Base-by-base conservation (phyloP, 1,140 invertebrate genomes). In the Drosophila sproati region DNA sequence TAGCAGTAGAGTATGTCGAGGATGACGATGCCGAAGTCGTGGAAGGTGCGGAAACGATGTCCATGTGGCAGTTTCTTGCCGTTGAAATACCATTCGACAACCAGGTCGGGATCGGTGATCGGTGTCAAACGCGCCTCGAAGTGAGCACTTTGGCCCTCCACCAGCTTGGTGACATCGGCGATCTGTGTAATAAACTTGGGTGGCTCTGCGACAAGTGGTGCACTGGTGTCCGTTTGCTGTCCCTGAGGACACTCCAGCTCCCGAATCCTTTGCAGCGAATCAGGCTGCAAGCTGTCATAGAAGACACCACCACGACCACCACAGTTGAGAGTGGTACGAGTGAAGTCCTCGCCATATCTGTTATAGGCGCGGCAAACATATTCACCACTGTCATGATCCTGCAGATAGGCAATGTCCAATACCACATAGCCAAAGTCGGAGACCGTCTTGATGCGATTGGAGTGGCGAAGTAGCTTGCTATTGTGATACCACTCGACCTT, bases 401-500 rank as follows among this genome's bases (percentile, higher is more conserved):
- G 97, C 12, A 98, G 96, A 73, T 98, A 98, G 43, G 98, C 96
- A 81, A 99, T 98, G 82, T 99, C 98, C 93, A 99, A 95, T 2
- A 98, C 96, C 7, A 99, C 98, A 93, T 97, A 99, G 51, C 98
- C 98, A 93, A 99, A 99, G 92, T 99, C 98, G 70, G 97, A 98
- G 0, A 98, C 96, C 71, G 97, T 97, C 92, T 98, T 98, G 75
- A 98, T 98, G 61, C 98, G 95, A 39, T 96, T 97, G 5, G 97
- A 97, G 82, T 98, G 97, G 54, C 96, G 94, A 50, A 98, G 90
- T 31, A 97, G 97, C 86, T 97, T 94, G 4, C 97, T 97, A 91
- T 99, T 98, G 76, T 98, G 97, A 93, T 97, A 98, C 98, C 98
- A 99, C 93, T 99, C 98, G 12, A 99, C 97, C 89, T 97, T 97